Conservation (phyloP, 2,797 vertebrate genomes). For the Anabas testudineus region DNA sequence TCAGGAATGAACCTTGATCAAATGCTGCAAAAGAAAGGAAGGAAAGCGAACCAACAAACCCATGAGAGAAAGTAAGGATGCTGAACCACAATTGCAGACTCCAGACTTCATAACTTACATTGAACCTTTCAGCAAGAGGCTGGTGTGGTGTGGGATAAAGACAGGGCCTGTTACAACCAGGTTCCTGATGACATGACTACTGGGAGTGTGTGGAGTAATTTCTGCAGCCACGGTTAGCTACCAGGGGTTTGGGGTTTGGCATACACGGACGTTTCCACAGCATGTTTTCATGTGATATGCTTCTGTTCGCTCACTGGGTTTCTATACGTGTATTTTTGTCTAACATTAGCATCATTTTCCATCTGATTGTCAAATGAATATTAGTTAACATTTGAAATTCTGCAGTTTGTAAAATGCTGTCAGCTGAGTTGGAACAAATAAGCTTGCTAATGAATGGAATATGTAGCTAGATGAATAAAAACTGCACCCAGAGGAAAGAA, state of each 20-base stretch:
- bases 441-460: conserved; percentile 20
- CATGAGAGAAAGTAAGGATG: conserved; percentile 59
- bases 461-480: conserved; percentile 4
- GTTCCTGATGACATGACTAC: conserved; percentile 72
- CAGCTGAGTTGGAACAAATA: conserved; percentile 8
- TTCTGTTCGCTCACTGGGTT: conserved; percentile 29
- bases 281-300: conserved; percentile 59
- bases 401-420: conserved; percentile 15
- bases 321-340: conserved; percentile 20
- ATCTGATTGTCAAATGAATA: conserved; percentile 33
- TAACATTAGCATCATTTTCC: conserved; percentile 17
- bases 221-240: conserved; percentile 68
- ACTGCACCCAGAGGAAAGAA: not conserved
- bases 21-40: conserved; percentile 24
- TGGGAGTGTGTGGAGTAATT: conserved; percentile 69
- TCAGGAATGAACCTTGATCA: not conserved
- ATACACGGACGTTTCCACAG: conserved; percentile 54
- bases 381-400: conserved; percentile 21
- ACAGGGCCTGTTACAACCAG: conserved; percentile 56
- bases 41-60: conserved; percentile 47
- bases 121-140: conserved; percentile 79
- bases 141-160: conserved; percentile 70
- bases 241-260: conserved; percentile 80
- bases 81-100: conserved; percentile 78
- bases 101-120: conserved; percentile 66